Base-by-base conservation (phyloP, 2,113 vertebrate species). In the Callipepla californica region DNA sequence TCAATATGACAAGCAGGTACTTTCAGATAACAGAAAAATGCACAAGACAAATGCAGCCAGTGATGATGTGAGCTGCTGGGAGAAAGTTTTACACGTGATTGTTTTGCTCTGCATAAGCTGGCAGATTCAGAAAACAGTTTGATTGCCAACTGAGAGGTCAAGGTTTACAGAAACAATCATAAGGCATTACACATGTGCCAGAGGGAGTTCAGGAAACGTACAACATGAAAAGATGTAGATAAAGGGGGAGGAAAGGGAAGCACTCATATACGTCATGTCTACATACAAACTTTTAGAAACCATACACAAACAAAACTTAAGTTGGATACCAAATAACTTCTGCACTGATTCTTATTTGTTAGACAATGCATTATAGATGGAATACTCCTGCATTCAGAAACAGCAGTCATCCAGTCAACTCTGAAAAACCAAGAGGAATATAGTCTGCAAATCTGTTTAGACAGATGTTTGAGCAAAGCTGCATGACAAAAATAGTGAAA, bases 181-280 rank as follows among this genome's bases (percentile, higher is more conserved):
- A 81, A 40, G 13, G 77, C 7, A 11, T 13, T 65, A 66, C 0
- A 0, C 2, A 28, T 10, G 22, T 3, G 12, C 9, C 36, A 21
- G 4, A 59, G 45, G 66, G 7, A 89, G 80, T 65, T 87, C 25
- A 58, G 32, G 42, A 59, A 75, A 11, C 5, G 16, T 73, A 23
- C 38, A 51, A 47, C 9, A 76, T 7, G 70, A 51, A 51, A 50
- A 93, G 8, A 79, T 13, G 47, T 82, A 65, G n/a, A 32, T 1
- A 55, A 90, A 65, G 16, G 8, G 15, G 7, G 17, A 57, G 44
- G n/a, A 72, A 94, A 58, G 2, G 18, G 45, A 85, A 82, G 28
- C 16, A 62, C 40, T 58, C 23, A 62, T n/a, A 34, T 3, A 23
- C 11, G 23, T 6, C 14, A 59, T 80, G 85, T 77, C 23, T 9